Conservation (phyloP, 2,888 invertebrate species). For the Lithophane leautieri region DNA sequence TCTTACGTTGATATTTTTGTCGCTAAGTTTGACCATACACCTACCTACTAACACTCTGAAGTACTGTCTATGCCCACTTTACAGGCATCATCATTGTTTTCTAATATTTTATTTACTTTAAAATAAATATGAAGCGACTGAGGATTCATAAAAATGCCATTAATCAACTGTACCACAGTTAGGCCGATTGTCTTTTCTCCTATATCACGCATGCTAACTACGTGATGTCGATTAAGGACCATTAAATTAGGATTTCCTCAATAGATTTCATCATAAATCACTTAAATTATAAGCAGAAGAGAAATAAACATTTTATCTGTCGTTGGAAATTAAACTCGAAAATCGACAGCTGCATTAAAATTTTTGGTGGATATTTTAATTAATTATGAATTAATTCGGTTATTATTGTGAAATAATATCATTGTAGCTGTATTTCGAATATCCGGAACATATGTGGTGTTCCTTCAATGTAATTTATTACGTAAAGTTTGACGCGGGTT, state of each 20-base stretch:
- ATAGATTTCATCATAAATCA: not conserved
- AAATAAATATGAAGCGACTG: not conserved
- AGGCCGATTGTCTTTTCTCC: not conserved
- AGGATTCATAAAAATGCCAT: not conserved
- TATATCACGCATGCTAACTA: not conserved
- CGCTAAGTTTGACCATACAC: not conserved
- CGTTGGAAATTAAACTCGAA: not conserved
- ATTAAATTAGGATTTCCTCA: not conserved
- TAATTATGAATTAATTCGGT: not conserved
- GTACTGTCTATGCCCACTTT: not conserved
- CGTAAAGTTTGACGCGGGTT: slow-evolving; percentile 34
- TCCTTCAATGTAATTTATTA: slow-evolving; percentile 44
- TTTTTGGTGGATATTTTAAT: not conserved
- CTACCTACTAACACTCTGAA: not conserved
- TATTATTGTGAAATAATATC: slow-evolving; percentile 4
- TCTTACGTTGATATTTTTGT: slow-evolving; percentile 8
- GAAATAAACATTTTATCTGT: not conserved
- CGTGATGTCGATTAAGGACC: too few relatives aligned
- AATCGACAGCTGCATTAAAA: not conserved
- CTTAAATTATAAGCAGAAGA: not conserved
- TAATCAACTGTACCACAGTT: not conserved
- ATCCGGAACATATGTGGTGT: slow-evolving; percentile 28
- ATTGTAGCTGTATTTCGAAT: slow-evolving; percentile 30
- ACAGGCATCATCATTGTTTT: not conserved
- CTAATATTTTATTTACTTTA: too few relatives aligned